Evolutionary conservation across 2,113 vertebrate species (phyloP).

Genomic region (Telmatochromis sp.): DNA sequence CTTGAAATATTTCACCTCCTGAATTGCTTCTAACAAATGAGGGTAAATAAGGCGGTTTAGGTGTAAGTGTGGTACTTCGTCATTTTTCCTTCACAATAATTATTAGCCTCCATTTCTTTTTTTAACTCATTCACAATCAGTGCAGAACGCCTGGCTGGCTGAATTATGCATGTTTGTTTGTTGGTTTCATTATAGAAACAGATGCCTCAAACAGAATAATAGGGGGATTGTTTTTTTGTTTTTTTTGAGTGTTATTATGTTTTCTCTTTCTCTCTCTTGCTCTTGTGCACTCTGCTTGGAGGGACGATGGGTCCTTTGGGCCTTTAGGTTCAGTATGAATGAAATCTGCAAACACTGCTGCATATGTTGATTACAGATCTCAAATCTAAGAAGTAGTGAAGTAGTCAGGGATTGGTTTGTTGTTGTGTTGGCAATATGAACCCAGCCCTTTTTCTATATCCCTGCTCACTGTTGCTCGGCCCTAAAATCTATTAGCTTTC

Average conservation of each 20-base stretch:
- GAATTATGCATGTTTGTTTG: conserved; percentile 64
- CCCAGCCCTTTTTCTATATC: not conserved
- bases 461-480: not conserved
- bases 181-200: conserved; percentile 54
- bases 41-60: conserved; percentile 44
- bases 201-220: conserved; percentile 48
- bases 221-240: not conserved
- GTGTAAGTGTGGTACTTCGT: conserved; percentile 41
- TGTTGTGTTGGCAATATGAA: not conserved
- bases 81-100: conserved; percentile 40
- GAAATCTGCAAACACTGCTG: not conserved
- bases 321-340: not conserved
- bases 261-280: not conserved
- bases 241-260: conserved; percentile 17
- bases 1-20: not conserved
- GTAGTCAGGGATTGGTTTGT: not conserved
- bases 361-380: not conserved
- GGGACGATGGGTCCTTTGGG: conserved; percentile 16
- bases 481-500: not conserved
- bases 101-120: conserved; percentile 11
- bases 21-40: conserved; percentile 42
- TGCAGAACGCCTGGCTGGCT: conserved; percentile 11
- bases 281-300: not conserved
- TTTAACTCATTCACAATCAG: conserved; percentile 10
- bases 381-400: not conserved